These are phyloP conservation scores for Peromyscus maniculatus DNA, from an alignment of 2,113 vertebrate genomes.

Conservation along the genomic window DNA sequence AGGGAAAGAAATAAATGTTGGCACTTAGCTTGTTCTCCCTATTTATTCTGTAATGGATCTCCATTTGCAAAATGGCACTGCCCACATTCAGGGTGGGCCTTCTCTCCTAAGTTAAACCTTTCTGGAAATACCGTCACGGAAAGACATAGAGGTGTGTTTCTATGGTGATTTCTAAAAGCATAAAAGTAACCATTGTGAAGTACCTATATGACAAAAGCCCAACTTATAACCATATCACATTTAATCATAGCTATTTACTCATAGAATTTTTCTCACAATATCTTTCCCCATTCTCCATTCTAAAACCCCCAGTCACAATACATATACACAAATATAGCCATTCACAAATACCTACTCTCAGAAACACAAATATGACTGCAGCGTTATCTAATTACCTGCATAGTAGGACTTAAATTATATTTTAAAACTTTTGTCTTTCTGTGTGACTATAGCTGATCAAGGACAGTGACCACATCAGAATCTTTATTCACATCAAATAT, in stretches of 20 bases:
- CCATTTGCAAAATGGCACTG: background rate
- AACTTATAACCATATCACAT: background rate
- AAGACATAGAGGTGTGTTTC: background rate
- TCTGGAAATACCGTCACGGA: background rate
- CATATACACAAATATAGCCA: background rate
- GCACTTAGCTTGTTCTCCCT: background rate
- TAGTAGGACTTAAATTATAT: background rate
- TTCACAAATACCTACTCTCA: background rate
- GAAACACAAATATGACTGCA: background rate
- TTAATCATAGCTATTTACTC: background rate
- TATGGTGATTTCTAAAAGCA: background rate
- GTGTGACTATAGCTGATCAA: background rate
- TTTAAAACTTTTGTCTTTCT: constrained; percentile 10
- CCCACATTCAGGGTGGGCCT: background rate
- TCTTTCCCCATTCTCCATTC: background rate
- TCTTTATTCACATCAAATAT: constrained; percentile 29
- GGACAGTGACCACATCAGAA: background rate
- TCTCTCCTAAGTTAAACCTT: background rate
- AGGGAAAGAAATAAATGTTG: background rate
- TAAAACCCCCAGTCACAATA: background rate
- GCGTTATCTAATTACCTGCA: background rate
- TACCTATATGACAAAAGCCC: background rate
- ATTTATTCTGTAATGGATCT: background rate
- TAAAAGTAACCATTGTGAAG: background rate
- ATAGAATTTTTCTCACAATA: background rate